Percentiles rank a stretch among this genome's conserved stretches.
These are phyloP conservation scores for Dinocampus coccinellae DNA, from an alignment of 2,888 invertebrate species.

Conservation along the genomic window DNA sequence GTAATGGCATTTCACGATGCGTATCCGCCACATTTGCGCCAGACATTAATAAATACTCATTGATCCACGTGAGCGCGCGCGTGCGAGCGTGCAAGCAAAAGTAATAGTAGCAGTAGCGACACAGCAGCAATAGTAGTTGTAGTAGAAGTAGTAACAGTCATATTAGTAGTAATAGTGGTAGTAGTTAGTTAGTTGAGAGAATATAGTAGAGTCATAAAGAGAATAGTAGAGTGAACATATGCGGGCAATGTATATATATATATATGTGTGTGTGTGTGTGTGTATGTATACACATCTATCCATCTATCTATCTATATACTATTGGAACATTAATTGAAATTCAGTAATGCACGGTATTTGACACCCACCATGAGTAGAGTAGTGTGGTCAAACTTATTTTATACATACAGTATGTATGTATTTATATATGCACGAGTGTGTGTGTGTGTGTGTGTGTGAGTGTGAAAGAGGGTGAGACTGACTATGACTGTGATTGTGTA, in stretches of 20 bases:
- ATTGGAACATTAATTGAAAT: slow-evolving; percentile 50
- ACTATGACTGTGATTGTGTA: no score
- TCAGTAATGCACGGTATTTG: slow-evolving; percentile 52
- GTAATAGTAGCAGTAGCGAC: neutral
- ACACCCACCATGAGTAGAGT: slow-evolving; percentile 46
- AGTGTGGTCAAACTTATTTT: slow-evolving; percentile 54
- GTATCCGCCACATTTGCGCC: slow-evolving; percentile 48
- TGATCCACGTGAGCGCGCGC: slow-evolving; percentile 47
- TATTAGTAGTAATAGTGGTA: neutral
- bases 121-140: neutral
- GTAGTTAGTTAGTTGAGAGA: slow-evolving; percentile 6
- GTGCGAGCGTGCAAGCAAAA: slow-evolving; percentile 34
- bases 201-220: slow-evolving; percentile 22
- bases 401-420: slow-evolving; percentile 30
- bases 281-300: neutral
- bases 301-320: slow-evolving; percentile 11
- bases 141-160: neutral
- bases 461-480: no score
- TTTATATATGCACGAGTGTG: no score
- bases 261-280: neutral
- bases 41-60: slow-evolving; percentile 53
- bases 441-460: no score
- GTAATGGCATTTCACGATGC: slow-evolving; percentile 49
- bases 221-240: slow-evolving; percentile 10
- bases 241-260: neutral